phyloP scores from a whole-genome alignment of 2,113 vertebrate genomes.

The Neogale vison region DNA sequence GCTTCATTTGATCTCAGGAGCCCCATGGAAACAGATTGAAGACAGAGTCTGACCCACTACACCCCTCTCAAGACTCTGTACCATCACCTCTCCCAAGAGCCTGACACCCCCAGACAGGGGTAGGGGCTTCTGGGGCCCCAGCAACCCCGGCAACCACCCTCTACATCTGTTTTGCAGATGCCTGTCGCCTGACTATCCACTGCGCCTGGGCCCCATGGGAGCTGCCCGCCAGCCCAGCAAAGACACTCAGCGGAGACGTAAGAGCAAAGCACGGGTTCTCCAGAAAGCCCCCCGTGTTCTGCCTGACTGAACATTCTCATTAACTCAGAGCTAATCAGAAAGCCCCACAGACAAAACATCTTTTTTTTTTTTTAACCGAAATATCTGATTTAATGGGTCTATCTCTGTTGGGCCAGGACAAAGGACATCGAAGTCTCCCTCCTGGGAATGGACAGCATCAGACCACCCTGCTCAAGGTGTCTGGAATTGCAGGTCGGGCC shows the following conservation, averaged over 20 bases:
- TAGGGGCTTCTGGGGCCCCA: background rate
- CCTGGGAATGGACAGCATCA: background rate
- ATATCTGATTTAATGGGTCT: no score
- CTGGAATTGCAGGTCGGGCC: fast-evolving
- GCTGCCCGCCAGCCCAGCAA: background rate
- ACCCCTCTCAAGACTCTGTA: background rate
- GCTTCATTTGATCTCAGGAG: background rate
- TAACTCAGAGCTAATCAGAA: slow-evolving; percentile 10
- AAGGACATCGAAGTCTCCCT: background rate
- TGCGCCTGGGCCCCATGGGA: background rate
- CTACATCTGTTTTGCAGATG: fast-evolving
- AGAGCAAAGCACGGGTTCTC: background rate
- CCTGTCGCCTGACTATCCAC: background rate
- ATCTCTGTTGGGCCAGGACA: no score
- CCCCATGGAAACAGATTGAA: background rate
- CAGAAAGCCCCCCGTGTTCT: background rate
- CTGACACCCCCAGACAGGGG: background rate
- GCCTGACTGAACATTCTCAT: background rate
- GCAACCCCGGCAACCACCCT: fast-evolving
- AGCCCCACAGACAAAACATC: background rate
- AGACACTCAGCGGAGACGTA: background rate
- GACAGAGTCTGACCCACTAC: background rate
- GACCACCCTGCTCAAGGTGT: background rate
- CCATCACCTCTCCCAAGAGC: background rate
- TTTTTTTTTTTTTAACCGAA: background rate